A percentile compares a stretch with the other conserved stretches of the same genome.
These are phyloP conservation scores for Hyperoodon ampullatus DNA, from an alignment of 2,113 vertebrate genomes.

Conservation along the genomic window DNA sequence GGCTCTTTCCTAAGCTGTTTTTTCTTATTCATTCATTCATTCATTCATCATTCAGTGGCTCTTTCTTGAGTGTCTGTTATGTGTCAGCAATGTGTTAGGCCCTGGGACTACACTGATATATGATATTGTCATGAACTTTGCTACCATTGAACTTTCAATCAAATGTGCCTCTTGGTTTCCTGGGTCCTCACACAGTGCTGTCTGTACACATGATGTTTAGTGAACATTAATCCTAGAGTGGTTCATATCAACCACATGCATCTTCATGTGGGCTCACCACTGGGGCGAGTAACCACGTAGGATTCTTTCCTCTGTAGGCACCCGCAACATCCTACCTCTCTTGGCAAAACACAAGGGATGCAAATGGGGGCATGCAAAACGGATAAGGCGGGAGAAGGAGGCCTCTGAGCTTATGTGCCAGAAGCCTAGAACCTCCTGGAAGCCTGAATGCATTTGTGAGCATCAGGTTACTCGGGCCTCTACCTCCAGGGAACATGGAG, in stretches of 20 bases:
- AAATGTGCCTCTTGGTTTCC: background rate
- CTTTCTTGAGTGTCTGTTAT: background rate
- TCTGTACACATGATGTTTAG: background rate
- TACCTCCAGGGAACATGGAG: background rate
- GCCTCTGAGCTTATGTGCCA: background rate
- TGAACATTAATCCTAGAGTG: background rate
- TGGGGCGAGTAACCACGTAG: fast-evolving
- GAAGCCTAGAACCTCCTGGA: background rate
- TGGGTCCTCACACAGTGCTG: background rate
- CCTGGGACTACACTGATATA: background rate
- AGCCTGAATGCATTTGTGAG: background rate
- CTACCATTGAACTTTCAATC: background rate
- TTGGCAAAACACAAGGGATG: background rate
- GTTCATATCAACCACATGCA: background rate
- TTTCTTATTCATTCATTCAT: background rate
- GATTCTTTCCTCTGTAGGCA: background rate
- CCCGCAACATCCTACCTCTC: background rate
- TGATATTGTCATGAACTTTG: background rate
- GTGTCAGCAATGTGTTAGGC: background rate
- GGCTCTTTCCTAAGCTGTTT: background rate
- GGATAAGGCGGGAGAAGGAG: background rate
- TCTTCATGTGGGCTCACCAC: background rate
- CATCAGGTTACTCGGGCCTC: background rate
- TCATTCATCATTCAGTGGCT: background rate
- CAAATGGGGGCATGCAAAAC: background rate